Base-by-base conservation (phyloP, 1,140 invertebrate species). In the Drosophila kikkawai region DNA sequence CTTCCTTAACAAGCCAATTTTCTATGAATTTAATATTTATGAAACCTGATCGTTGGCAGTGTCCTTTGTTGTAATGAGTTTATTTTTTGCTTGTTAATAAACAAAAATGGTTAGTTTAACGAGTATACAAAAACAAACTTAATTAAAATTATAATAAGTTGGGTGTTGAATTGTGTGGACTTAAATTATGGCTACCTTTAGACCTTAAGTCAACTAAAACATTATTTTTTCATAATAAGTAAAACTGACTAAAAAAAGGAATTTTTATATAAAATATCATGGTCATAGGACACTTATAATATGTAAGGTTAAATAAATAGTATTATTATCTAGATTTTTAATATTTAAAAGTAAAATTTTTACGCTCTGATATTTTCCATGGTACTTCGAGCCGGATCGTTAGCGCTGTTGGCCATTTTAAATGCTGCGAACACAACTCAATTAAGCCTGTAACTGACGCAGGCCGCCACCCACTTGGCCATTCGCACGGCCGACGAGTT, bases 361-460 rank as follows among this genome's bases (percentile, higher is more conserved):
- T 8, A 3, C 7, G 4, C 17, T 19, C 4, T 9, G 12, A 37
- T 13, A 29, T 50, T n/a, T 13, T 39, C 74, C 75, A 59, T 50
- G 8, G 74, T 69, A 17, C 29, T 39, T 36, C 29, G 17, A 19
- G 29, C 19, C 19, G 64, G 77, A 82, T 88, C 80, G 84, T 83
- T 88, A 83, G 57, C 67, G 68, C 84, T 63, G 77, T 41, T 61
- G 84, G 83, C 80, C 71, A 84, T 88, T 87, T 87, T 75, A 84
- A 87, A 88, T 87, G 84, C 76, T 80, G 85, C 68, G 56, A 88
- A 84, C 84, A 84, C 80, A 88, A 87, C 84, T 87, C 84, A 88
- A 88, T 87, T 88, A 87, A 79, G 74, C 65, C 69, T 79, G 66
- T 79, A 70, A 79, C 75, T 61, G 75, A 61, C 48, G 61, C 26